Base-by-base conservation (phyloP, 1,140 invertebrate species). In the Papilio machaon region DNA sequence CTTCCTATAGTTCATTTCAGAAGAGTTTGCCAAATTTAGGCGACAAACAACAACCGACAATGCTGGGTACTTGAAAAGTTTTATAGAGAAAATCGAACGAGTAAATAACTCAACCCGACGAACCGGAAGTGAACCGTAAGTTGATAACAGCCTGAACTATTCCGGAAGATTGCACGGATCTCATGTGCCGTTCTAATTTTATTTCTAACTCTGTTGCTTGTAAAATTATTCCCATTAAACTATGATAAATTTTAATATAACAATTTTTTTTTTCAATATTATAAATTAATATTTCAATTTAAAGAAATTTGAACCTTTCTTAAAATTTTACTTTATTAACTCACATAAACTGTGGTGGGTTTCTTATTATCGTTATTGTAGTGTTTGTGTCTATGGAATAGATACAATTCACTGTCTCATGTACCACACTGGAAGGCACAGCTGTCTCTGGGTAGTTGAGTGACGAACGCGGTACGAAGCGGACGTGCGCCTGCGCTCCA, bases 81-180 rank as follows among this genome's bases (percentile, higher is more conserved):
- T 67, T 67, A 67, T 67, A 67, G 64, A 67, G 30, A 35, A 35
- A 67, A 67, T 67, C 64, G 64, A 67, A 67, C 4, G 11, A 15
- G 64, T 6, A 67, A 67, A 67, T 64, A 64, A 64, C 9, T 64
- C 60, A 64, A 64, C 60, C 60, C 60, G 60, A 30, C 60, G 19
- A 30, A 64, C 60, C 60, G 60, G 60, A 64, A 64, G 10, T 19
- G 54, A 58, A 64, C 23, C 60, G 13, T 67, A 67, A 10, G 23
- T 67, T 67, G 64, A 67, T 67, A 67, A 67, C 64, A 67, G 30
- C 30, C 23, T 67, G 64, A 17, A 67, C 64, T 11, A 67, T 67
- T 67, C 64, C 64, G 64, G 64, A 67, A 67, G 64, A 67, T 67
- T 67, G 64, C 23, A 67, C 64, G 60, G 60, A 64, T 23, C 64